Conservation (phyloP, 1,140 invertebrate genomes). For the Sycophila sp. region DNA sequence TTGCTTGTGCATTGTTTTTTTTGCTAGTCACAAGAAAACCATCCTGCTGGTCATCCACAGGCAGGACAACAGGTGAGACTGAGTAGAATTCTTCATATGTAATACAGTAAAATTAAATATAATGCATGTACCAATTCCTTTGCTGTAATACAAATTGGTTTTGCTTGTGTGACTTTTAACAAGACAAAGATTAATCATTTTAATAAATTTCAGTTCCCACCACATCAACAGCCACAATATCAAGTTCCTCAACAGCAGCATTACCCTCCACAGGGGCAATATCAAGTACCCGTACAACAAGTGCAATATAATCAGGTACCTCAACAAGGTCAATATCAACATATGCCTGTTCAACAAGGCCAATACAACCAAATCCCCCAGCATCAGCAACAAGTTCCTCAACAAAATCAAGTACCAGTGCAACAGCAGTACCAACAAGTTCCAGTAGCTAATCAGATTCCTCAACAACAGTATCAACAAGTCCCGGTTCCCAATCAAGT, state of each 20-base stretch:
- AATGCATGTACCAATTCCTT: too few species aligned
- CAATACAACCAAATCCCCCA: constrained; percentile 33
- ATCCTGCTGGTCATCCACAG: constrained; percentile 37
- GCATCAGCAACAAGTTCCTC: constrained; percentile 23
- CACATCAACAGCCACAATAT: constrained; percentile 6
- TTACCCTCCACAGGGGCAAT: constrained; percentile 26
- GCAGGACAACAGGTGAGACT: constrained; percentile 41
- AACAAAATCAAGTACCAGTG: constrained; percentile 32
- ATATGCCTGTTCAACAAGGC: constrained; percentile 43
- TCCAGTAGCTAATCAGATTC: constrained; percentile 24
- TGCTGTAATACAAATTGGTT: too few species aligned
- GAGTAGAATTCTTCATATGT: constrained; percentile 30
- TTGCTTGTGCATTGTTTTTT: constrained; percentile 57
- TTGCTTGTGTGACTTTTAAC: too few species aligned
- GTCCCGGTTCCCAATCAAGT: constrained; percentile 34
- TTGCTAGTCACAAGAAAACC: constrained; percentile 49
- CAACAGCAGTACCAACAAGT: constrained; percentile 40
- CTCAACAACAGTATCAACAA: constrained; percentile 50
- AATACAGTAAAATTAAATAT: constrained; percentile 14
- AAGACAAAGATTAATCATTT: neutral
- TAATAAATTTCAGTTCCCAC: constrained; percentile 24
- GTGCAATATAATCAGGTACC: constrained; percentile 43
- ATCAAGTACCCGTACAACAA: constrained; percentile 40
- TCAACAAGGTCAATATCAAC: constrained; percentile 47
- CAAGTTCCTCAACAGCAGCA: constrained; percentile 19